phyloP scores from a whole-genome alignment of 2,888 invertebrate species.

The Drosophila monieri region DNA sequence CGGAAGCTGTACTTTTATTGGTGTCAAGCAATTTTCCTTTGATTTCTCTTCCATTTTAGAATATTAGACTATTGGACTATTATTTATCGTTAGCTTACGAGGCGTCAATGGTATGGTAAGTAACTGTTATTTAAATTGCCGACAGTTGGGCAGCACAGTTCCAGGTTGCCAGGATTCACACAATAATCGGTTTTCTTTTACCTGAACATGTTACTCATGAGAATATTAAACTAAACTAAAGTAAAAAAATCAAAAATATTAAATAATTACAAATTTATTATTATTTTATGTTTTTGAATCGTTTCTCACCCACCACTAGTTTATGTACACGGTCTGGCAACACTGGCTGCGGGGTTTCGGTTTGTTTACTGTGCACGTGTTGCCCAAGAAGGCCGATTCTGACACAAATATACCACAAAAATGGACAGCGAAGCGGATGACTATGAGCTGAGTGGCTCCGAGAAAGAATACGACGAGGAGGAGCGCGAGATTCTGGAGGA shows the following conservation, averaged over 20 bases:
- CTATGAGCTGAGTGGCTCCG: constrained; percentile 89
- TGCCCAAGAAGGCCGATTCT: not conserved
- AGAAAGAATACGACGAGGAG: constrained; percentile 88
- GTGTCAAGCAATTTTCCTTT: not conserved
- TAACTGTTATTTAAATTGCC: not conserved
- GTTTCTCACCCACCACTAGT: not conserved
- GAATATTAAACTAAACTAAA: not conserved
- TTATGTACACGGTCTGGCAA: not conserved
- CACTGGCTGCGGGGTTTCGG: not conserved
- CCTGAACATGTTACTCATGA: too few relatives aligned
- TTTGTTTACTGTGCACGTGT: constrained; percentile 36
- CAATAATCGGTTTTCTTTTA: not conserved
- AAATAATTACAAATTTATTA: not conserved
- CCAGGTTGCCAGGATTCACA: not conserved
- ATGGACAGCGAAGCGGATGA: constrained; percentile 83
- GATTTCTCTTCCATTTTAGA: not conserved
- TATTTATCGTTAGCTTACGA: too few relatives aligned
- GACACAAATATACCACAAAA: not conserved
- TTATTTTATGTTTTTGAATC: not conserved
- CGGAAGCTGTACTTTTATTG: not conserved
- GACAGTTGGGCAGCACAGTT: not conserved
- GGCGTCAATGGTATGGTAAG: not conserved
- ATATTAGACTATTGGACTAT: too few relatives aligned
- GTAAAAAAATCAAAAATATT: not conserved
- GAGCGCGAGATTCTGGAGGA: constrained; percentile 87